phyloP scores from a whole-genome alignment of 2,113 vertebrate genomes.

The Coregonus clupeaformis region DNA sequence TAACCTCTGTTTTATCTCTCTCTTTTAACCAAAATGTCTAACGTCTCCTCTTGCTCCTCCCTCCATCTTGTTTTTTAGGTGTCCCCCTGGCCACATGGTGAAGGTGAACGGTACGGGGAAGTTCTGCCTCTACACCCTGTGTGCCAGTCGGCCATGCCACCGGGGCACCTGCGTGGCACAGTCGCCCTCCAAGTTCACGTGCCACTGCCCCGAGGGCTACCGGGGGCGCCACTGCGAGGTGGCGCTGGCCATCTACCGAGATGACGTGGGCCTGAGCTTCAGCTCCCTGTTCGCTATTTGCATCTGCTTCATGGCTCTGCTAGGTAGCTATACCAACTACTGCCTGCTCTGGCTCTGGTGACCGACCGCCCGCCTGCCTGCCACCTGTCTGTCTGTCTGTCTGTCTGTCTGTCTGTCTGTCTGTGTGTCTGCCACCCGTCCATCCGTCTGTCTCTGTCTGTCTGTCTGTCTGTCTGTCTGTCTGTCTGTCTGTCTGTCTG shows the following conservation, averaged over 20 bases:
- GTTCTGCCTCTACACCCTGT: slow-evolving; percentile 80
- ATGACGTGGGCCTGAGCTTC: slow-evolving; percentile 84
- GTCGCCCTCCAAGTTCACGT: slow-evolving; percentile 79
- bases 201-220: slow-evolving; percentile 81
- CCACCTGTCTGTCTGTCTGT: not conserved
- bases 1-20: too few relatives aligned
- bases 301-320: slow-evolving; percentile 84
- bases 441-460: too few relatives aligned
- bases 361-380: slow-evolving; percentile 38
- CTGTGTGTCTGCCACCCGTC: too few relatives aligned
- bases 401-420: not conserved
- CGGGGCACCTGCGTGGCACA: slow-evolving; percentile 80
- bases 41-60: not conserved
- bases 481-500: not conserved
- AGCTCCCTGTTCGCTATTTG: slow-evolving; percentile 87
- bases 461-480: not conserved
- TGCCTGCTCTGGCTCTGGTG: slow-evolving; percentile 8
- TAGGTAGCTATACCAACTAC: slow-evolving; percentile 77
- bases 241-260: slow-evolving; percentile 77
- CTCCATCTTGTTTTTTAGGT: slow-evolving; percentile 64
- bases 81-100: slow-evolving; percentile 81
- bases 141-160: slow-evolving; percentile 80
- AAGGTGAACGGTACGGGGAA: slow-evolving; percentile 78
- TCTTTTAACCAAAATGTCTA: not conserved
- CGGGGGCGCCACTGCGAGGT: slow-evolving; percentile 80